These are phyloP conservation scores for Drosophila neocordata DNA, from an alignment of 1,140 invertebrate species.

Conservation along the genomic window DNA sequence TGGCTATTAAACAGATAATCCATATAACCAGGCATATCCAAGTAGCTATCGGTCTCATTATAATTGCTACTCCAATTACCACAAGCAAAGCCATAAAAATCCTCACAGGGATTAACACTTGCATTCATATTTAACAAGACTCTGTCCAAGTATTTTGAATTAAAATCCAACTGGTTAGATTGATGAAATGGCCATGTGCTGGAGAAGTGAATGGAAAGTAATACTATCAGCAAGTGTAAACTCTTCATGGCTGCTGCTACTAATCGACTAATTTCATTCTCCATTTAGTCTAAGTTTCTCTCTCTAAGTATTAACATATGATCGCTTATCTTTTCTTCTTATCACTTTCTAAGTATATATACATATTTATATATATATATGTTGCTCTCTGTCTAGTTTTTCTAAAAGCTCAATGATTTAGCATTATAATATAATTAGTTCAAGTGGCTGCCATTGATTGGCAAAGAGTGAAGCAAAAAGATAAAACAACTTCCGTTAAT, in stretches of 20 bases:
- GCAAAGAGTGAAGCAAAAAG: neutral
- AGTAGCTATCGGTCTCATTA: conserved; percentile 15
- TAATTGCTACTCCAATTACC: conserved; percentile 59
- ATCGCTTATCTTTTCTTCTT: neutral
- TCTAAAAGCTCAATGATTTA: neutral
- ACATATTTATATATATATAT: too few species aligned
- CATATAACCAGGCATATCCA: conserved; percentile 67
- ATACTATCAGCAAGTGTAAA: conserved; percentile 19
- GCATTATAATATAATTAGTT: conserved; percentile 14
- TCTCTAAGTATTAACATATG: neutral
- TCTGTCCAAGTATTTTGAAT: conserved; percentile 29
- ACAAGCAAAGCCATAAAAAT: conserved; percentile 64
- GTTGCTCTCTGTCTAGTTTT: too few species aligned
- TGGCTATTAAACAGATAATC: conserved; percentile 54
- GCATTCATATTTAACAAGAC: conserved; percentile 54
- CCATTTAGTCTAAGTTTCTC: neutral
- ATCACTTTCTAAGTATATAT: neutral
- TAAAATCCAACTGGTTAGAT: conserved; percentile 9
- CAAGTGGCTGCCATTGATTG: conserved; percentile 13
- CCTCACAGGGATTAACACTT: conserved; percentile 54
- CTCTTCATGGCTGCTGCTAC: conserved; percentile 37
- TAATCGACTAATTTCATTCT: conserved; percentile 23
- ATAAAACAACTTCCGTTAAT: conserved; percentile 26
- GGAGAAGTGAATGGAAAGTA: conserved; percentile 9
- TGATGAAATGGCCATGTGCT: neutral